Conservation (phyloP, 1,140 invertebrate genomes). For the Diprion similis region DNA sequence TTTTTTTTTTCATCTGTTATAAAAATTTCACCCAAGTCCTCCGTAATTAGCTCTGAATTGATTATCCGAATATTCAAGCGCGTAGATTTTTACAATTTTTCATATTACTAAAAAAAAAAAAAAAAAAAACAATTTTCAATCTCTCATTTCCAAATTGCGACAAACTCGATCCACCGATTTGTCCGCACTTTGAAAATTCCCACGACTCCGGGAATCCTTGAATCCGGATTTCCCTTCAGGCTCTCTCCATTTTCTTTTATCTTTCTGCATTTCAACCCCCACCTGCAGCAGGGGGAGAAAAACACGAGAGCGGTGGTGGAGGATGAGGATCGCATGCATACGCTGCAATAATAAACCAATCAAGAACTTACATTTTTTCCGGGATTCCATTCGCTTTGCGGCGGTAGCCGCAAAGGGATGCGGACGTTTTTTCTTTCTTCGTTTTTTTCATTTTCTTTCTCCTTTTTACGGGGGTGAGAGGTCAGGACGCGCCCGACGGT, state of each 20-base stretch:
- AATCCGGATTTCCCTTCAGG: too few species aligned
- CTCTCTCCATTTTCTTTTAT: slow-evolving; percentile 8
- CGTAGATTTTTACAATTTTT: too few species aligned
- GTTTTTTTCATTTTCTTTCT: too few species aligned
- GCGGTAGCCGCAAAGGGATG: background rate
- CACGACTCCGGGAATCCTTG: slow-evolving; percentile 14
- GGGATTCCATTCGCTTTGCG: background rate
- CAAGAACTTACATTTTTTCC: background rate
- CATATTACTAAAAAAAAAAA: too few species aligned
- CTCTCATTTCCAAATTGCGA: too few species aligned
- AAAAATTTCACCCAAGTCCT: too few species aligned
- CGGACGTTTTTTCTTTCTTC: background rate
- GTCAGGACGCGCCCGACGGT: background rate
- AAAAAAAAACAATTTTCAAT: too few species aligned
- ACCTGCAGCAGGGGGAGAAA: slow-evolving; percentile 29
- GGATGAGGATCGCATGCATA: background rate
- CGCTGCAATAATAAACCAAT: background rate
- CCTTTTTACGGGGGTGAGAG: too few species aligned
- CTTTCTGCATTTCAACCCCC: slow-evolving; percentile 16
- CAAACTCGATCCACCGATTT: too few species aligned
- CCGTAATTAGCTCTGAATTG: too few species aligned
- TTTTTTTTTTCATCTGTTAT: too few species aligned
- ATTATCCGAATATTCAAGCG: too few species aligned
- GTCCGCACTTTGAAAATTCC: background rate
- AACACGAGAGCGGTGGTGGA: background rate